A percentile compares a stretch with the other conserved stretches of the same genome.
phyloP scores from a whole-genome alignment of 2,797 vertebrate genomes.

The Gallinago solitaria region DNA sequence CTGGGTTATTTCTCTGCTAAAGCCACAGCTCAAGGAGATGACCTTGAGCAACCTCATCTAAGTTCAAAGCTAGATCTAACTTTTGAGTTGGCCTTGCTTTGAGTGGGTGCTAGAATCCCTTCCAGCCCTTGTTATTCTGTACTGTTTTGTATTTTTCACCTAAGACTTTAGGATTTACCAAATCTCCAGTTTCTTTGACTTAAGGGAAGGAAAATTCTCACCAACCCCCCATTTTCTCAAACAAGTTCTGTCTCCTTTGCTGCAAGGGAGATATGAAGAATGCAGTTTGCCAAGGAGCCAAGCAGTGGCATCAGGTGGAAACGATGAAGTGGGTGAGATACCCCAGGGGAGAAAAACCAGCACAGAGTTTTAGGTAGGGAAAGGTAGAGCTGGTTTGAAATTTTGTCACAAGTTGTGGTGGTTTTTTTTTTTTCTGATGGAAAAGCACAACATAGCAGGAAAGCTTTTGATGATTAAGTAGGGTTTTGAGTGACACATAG shows the following conservation, averaged over 20 bases:
- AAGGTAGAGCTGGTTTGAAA: background rate
- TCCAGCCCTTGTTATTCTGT: background rate
- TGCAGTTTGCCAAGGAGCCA: background rate
- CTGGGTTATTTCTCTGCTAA: background rate
- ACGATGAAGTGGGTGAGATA: background rate
- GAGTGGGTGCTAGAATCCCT: background rate
- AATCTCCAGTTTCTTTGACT: background rate
- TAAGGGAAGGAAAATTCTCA: background rate
- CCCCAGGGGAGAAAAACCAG: background rate
- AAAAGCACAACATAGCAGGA: background rate
- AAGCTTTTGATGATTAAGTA: background rate
- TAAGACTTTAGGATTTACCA: background rate
- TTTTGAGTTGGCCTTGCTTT: background rate
- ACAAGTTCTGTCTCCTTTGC: accelerated
- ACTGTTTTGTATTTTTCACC: background rate
- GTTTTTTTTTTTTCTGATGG: background rate
- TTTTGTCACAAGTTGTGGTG: background rate
- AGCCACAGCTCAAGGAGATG: background rate
- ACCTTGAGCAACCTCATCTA: background rate
- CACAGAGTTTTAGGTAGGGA: background rate
- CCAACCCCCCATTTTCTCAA: accelerated
- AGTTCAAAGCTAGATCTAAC: background rate
- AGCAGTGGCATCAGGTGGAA: background rate
- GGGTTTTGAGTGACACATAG: background rate
- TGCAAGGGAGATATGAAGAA: background rate